Conservation (phyloP, 2,888 invertebrate species). For the Pammene fasciana region DNA sequence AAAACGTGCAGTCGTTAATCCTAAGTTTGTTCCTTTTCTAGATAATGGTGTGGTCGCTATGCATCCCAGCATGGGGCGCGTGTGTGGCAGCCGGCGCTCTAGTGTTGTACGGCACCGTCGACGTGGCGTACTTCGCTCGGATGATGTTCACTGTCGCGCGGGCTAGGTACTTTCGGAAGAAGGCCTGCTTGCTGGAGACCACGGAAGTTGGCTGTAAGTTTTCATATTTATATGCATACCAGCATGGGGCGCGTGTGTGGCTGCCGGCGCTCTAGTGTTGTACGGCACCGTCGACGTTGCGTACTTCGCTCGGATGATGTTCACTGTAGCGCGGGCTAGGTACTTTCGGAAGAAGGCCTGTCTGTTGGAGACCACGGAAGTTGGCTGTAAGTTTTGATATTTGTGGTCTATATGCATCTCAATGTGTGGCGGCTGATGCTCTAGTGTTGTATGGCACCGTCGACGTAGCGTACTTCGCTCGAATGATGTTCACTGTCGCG, state of each 20-base stretch:
- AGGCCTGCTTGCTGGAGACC: slow-evolving; percentile 86
- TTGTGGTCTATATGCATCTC: no score
- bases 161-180: slow-evolving; percentile 87
- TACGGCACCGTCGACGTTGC: slow-evolving; percentile 87
- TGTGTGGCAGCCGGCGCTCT: slow-evolving; percentile 74
- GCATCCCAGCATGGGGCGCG: slow-evolving; percentile 75
- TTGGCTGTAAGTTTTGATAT: slow-evolving; percentile 85
- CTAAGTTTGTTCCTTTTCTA: neutral
- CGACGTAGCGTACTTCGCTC: slow-evolving; percentile 88
- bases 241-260: neutral
- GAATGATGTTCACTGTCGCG: slow-evolving; percentile 86
- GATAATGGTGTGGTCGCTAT: slow-evolving; percentile 72
- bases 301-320: slow-evolving; percentile 87
- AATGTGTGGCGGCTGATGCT: slow-evolving; percentile 53
- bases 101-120: slow-evolving; percentile 84
- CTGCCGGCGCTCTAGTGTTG: slow-evolving; percentile 74
- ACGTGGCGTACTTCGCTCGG: slow-evolving; percentile 88
- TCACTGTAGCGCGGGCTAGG: slow-evolving; percentile 85
- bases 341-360: slow-evolving; percentile 87
- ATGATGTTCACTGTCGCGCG: slow-evolving; percentile 86
- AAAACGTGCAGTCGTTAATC: no score
- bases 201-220: slow-evolving; percentile 85
- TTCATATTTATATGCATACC: slow-evolving; percentile 52
- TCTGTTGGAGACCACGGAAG: slow-evolving; percentile 86
- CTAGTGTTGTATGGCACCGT: slow-evolving; percentile 84